These are phyloP conservation scores for Triplophysa siluroides DNA, from an alignment of 2,113 vertebrate genomes.

Conservation along the genomic window DNA sequence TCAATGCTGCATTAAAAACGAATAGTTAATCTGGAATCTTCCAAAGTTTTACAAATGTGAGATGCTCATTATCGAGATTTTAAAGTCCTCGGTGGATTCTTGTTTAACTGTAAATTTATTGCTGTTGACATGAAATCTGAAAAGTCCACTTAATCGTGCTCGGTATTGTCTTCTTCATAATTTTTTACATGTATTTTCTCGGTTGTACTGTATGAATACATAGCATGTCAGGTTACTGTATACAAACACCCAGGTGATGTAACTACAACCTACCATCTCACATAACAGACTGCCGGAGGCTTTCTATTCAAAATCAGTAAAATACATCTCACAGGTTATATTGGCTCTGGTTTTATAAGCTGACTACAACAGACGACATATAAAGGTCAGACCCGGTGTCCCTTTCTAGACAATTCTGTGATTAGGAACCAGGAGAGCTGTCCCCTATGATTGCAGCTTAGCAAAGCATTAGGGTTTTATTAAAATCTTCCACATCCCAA, in stretches of 20 bases:
- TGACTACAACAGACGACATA: constrained; percentile 65
- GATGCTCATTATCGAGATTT: constrained; percentile 52
- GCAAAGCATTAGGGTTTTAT: constrained; percentile 68
- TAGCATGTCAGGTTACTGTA: constrained; percentile 63
- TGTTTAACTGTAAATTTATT: constrained; percentile 63
- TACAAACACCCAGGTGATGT: constrained; percentile 64
- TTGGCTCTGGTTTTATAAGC: constrained; percentile 62
- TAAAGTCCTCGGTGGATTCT: constrained; percentile 58
- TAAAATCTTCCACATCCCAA: constrained; percentile 49
- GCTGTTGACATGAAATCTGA: constrained; percentile 63
- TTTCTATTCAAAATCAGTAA: constrained; percentile 71
- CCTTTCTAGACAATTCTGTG: constrained; percentile 64
- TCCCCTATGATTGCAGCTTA: constrained; percentile 73
- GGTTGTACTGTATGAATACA: constrained; percentile 54
- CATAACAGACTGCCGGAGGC: constrained; percentile 66
- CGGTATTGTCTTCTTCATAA: constrained; percentile 42
- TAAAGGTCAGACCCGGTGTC: constrained; percentile 70
- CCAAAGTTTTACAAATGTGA: constrained; percentile 24
- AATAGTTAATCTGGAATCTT: constrained; percentile 37
- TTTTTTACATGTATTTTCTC: constrained; percentile 52
- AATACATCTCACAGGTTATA: constrained; percentile 70
- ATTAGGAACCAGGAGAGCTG: constrained; percentile 67
- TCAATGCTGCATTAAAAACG: constrained; percentile 58
- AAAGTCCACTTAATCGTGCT: constrained; percentile 55
- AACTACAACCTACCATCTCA: constrained; percentile 63